Evolutionary conservation across 1,140 invertebrate species (phyloP).

Genomic region (Argopecten irradians): DNA sequence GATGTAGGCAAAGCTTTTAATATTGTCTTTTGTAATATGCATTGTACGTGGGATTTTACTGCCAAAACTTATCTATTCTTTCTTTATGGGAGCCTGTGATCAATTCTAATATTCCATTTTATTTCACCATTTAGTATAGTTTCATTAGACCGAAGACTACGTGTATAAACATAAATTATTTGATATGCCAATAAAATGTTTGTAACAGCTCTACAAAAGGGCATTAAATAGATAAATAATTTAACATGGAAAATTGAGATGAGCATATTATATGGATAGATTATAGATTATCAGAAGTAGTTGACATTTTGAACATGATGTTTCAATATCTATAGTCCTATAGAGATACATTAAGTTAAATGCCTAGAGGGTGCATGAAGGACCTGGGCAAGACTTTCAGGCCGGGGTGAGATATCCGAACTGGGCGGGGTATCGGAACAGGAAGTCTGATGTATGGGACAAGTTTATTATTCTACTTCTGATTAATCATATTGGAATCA

Average conservation of each 20-base stretch:
- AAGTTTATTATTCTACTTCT: neutral
- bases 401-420: no score
- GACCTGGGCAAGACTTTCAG: neutral
- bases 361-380: neutral
- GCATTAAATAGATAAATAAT: neutral
- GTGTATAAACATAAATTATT: neutral
- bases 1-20: no score
- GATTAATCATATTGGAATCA: constrained; percentile 18
- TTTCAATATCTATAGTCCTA: neutral
- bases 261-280: neutral
- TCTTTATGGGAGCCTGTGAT: neutral
- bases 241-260: neutral
- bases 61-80: neutral
- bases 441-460: neutral
- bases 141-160: neutral
- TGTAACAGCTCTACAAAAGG: neutral
- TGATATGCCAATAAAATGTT: neutral
- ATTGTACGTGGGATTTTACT: neutral
- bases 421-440: no score
- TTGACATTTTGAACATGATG: neutral
- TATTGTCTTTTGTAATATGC: neutral
- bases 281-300: neutral
- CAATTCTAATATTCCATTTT: neutral
- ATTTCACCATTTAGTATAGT: neutral
- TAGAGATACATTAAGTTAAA: neutral